phyloP scores from a whole-genome alignment of 2,888 invertebrate genomes.

The Yponomeuta evonymella region DNA sequence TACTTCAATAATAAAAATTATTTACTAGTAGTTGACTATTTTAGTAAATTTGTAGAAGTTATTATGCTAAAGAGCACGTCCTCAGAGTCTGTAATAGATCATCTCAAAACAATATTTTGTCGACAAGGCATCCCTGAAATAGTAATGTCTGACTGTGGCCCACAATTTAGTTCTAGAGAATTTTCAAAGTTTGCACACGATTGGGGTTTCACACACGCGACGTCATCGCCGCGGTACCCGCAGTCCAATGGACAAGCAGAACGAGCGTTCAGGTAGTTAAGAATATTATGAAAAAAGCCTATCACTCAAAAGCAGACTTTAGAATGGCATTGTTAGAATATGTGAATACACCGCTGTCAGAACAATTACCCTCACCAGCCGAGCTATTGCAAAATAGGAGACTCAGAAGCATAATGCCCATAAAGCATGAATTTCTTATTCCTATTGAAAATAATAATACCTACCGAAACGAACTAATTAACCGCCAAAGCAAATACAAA shows the following conservation, averaged over 20 bases:
- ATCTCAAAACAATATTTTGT: constrained; percentile 25
- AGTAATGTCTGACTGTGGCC: constrained; percentile 23
- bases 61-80: neutral
- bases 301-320: constrained; percentile 11
- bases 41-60: constrained; percentile 23
- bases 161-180: constrained; percentile 19
- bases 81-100: constrained; percentile 20
- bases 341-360: constrained; percentile 17
- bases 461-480: neutral
- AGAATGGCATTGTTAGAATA: constrained; percentile 17
- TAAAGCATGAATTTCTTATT: no score
- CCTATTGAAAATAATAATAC: constrained; percentile 5
- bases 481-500: neutral
- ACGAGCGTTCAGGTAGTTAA: constrained; percentile 23
- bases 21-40: constrained; percentile 22
- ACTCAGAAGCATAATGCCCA: constrained; percentile 13
- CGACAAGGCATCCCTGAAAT: constrained; percentile 24
- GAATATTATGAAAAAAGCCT: constrained; percentile 24
- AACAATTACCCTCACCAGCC: constrained; percentile 16
- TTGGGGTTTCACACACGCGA: constrained; percentile 23
- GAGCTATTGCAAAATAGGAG: constrained; percentile 15
- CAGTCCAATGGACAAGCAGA: constrained; percentile 24
- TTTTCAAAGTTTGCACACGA: constrained; percentile 20
- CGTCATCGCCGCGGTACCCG: constrained; percentile 24
- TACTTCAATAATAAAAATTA: neutral